These are phyloP conservation scores for Eptesicus fuscus DNA, from an alignment of 2,113 vertebrate species.

Conservation along the genomic window DNA sequence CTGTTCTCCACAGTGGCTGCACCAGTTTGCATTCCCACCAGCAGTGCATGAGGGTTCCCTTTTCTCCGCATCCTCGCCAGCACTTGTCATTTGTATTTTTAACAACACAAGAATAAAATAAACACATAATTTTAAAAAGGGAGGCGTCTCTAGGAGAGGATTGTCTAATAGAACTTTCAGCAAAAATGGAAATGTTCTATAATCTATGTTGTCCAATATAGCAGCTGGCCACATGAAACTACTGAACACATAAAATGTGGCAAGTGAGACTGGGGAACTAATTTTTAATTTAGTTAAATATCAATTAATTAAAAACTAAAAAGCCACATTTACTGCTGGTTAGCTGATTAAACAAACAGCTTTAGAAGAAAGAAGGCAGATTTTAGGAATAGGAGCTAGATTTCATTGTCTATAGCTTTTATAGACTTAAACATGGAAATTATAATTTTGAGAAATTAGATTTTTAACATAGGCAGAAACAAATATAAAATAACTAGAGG, in stretches of 20 bases:
- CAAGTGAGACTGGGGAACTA: not conserved
- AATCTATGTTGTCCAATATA: not conserved
- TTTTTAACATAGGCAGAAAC: not conserved
- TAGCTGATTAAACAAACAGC: not conserved
- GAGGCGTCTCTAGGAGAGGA: not conserved
- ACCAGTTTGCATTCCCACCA: too few relatives aligned
- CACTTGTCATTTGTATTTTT: not conserved
- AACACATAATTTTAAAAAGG: not conserved
- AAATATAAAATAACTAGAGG: not conserved
- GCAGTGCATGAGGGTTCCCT: too few relatives aligned
- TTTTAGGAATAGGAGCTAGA: not conserved
- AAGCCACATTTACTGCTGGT: not conserved
- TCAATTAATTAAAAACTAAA: not conserved
- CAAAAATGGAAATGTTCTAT: not conserved
- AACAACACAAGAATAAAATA: slow-evolving; percentile 1
- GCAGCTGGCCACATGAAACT: not conserved
- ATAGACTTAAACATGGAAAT: not conserved
- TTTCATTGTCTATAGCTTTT: not conserved
- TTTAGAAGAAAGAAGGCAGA: not conserved
- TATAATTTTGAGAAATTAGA: not conserved
- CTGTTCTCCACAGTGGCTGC: too few relatives aligned
- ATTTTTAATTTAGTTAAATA: not conserved
- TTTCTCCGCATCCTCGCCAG: too few relatives aligned
- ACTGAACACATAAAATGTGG: not conserved
- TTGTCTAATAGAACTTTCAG: not conserved